phyloP scores from a whole-genome alignment of 2,888 invertebrate genomes.

The Phaonia tiefii region DNA sequence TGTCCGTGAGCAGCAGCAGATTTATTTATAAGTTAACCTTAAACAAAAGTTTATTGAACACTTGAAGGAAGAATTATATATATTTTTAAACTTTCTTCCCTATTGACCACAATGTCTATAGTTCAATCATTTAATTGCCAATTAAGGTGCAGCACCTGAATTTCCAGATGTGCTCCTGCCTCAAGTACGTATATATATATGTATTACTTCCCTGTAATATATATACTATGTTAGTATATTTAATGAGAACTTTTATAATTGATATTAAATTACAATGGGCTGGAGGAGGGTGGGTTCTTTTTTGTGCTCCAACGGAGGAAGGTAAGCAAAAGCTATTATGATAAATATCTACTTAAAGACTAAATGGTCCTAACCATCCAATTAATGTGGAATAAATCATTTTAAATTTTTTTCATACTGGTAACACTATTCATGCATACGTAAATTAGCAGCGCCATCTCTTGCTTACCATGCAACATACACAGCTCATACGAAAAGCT shows the following conservation, averaged over 20 bases:
- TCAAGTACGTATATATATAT: not conserved
- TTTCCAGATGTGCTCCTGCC: not conserved
- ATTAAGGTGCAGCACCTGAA: slow-evolving; percentile 62
- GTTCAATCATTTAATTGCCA: slow-evolving; percentile 60
- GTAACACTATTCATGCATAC: slow-evolving; percentile 25
- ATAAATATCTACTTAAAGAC: too few relatives aligned
- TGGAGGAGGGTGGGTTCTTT: too few relatives aligned
- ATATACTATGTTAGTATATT: not conserved
- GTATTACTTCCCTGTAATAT: too few relatives aligned
- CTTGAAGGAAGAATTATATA: not conserved
- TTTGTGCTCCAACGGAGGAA: too few relatives aligned
- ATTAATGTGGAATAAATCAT: not conserved
- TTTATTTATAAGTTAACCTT: slow-evolving; percentile 17
- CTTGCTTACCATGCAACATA: slow-evolving; percentile 5
- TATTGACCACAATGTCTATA: not conserved
- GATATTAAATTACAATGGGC: slow-evolving; percentile 24
- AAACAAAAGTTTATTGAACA: not conserved
- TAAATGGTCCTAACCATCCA: not conserved
- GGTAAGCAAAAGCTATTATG: too few relatives aligned
- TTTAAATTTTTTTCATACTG: slow-evolving; percentile 11
- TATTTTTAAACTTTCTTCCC: not conserved
- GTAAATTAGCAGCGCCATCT: slow-evolving; percentile 43
- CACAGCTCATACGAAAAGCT: slow-evolving; percentile 33
- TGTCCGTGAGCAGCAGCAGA: not conserved
- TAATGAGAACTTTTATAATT: not conserved